Base-by-base conservation (phyloP, 2,113 vertebrate genomes). In the Theristicus caerulescens region DNA sequence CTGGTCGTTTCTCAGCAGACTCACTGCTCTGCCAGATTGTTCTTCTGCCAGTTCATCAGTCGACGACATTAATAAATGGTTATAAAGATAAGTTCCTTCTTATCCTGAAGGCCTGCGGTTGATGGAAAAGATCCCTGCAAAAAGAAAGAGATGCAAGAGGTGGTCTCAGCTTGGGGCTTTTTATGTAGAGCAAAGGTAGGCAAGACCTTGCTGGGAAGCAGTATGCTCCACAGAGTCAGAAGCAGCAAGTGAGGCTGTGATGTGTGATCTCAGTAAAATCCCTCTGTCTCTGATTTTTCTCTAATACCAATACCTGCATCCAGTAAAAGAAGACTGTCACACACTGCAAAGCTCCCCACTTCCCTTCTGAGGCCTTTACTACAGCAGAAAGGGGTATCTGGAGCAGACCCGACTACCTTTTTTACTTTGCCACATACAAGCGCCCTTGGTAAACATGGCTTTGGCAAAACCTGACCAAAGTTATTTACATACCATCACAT, bases 21-120 rank as follows among this genome's bases (percentile, higher is more conserved):
- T 95, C 87, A 29, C 58, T 95, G 82, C 84, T 92, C 69, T 1
- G 0, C 40, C 66, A 65, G 80, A 71, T 77, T 91, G 82, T 94
- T 94, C 82, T 85, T 57, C 91, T 93, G 91, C 82, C 94, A 95
- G 55, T 84, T 88, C 94, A 92, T 91, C 94, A 94, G 82, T 92
- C 38, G 3, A 81, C 57, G n/a, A 64, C 81, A 65, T 92, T 94
- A 93, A 96, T 94, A 93, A 95, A 91, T 71, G 13, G 52, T 94
- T 96, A 74, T 91, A 94, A 96, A 95, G 94, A 94, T 96, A 94
- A 96, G 36, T 78, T 81, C 40, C 70, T 34, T 61, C 69, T 94
- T 80, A 89, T 91, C 77, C 86, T 65, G 65, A 84, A 94, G 73
- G 70, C 71, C 91, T 95, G 76, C 38, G 51, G 76, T 69, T 94